Evolutionary conservation across 2,797 vertebrate species (phyloP), one percentile per base, ranked within the genome.

Genomic region (Chaetodon trifasciatus): DNA sequence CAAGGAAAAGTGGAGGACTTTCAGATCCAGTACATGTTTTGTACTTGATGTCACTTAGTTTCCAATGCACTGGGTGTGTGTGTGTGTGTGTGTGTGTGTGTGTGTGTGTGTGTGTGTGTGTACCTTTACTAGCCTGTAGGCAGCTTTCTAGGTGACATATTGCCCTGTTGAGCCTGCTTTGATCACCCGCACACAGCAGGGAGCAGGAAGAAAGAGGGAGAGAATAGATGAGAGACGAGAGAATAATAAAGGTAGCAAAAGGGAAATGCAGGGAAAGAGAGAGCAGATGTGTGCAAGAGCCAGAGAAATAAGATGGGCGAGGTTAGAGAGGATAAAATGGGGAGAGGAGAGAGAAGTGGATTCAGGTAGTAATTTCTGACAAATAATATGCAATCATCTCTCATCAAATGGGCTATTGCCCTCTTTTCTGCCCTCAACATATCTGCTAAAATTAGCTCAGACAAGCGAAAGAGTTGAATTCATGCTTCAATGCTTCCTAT

Each of bases 91-190:
- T 63, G 56, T 57, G 65, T 75, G 71, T 73, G 81, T 56, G 83
- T 70, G 28, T 66, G 60, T 63, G 63, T 69, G 66, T 83, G 35
- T 63, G 60, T 63, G 35, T 62, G 64, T 61, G 63, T 63, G 60
- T 49, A 65, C 49, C 65, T 82, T 42, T 39, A 15, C 23, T 56
- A 61, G 74, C 83, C 83, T 70, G 84, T 40, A 88, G 88, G 88
- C 86, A 88, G 81, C 66, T 78, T 70, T 76, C 70, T 61, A 39
- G 60, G 76, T 90, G 86, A 91, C 82, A 91, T 74, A 79, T 75
- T 85, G 89, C 74, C 84, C 79, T 71, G 82, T 82, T 85, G 70
- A 91, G 80, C 64, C 56, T 19, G 80, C 91, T 92, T 92, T 90
- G 86, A 91, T 92, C 88, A 90, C 58, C 65, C 65, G 50, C 23